Evolutionary conservation across 2,113 vertebrate species (phyloP).

Genomic region (Micromys minutus): DNA sequence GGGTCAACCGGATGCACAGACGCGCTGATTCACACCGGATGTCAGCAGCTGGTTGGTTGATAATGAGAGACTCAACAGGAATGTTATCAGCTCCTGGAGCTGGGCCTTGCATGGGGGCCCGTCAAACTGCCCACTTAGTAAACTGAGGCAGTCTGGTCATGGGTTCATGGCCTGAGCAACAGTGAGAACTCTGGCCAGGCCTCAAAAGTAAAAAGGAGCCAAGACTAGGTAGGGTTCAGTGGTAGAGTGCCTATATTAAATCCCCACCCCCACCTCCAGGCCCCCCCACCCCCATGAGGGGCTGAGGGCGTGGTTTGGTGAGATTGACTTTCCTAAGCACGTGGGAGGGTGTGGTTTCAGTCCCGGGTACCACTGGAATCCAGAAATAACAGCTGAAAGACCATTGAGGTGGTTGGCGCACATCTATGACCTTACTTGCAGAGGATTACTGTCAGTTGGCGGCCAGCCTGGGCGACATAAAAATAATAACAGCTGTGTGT

Average conservation of each 20-base stretch:
- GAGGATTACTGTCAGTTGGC: background rate
- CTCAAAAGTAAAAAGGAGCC: background rate
- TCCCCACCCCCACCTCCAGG: background rate
- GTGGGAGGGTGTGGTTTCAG: too few species aligned
- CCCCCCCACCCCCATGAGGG: background rate
- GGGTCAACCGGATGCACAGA: background rate
- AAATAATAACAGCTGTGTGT: background rate
- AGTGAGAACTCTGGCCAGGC: background rate
- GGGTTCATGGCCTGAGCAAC: background rate
- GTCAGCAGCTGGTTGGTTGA: background rate
- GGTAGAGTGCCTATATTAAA: background rate
- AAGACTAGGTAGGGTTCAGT: background rate
- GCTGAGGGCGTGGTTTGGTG: background rate
- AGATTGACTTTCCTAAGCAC: background rate
- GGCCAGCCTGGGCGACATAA: background rate
- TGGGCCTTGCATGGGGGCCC: background rate
- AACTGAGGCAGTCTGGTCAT: background rate
- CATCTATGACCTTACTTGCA: background rate
- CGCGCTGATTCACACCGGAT: too few species aligned
- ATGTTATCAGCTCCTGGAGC: background rate
- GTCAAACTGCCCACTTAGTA: background rate
- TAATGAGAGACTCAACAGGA: background rate
- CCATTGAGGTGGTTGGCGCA: background rate
- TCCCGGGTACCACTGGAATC: too few species aligned
- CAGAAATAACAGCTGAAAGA: background rate